These are phyloP conservation scores for Trilocha varians DNA, from an alignment of 2,888 invertebrate genomes.

Conservation along the genomic window DNA sequence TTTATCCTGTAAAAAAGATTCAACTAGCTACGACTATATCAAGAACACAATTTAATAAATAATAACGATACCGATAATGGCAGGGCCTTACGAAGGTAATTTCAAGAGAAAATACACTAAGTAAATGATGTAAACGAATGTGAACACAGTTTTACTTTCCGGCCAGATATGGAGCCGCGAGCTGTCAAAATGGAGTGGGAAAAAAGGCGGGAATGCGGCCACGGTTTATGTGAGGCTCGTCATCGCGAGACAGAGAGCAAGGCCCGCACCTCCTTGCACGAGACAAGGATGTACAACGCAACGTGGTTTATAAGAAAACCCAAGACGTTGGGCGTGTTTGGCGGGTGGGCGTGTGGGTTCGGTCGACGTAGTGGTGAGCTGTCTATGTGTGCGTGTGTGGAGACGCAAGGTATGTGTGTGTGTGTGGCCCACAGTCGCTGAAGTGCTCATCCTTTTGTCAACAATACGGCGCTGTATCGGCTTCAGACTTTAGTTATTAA, in stretches of 20 bases:
- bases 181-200: slow-evolving; percentile 74
- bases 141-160: slow-evolving; percentile 65
- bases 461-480: slow-evolving; percentile 64
- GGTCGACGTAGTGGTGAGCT: slow-evolving; percentile 44
- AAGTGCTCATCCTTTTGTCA: slow-evolving; percentile 64
- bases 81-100: neutral
- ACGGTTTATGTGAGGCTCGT: slow-evolving; percentile 73
- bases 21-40: too few species aligned
- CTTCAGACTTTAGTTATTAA: slow-evolving; percentile 66
- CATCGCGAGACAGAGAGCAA: slow-evolving; percentile 61
- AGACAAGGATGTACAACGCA: slow-evolving; percentile 60
- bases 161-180: slow-evolving; percentile 73
- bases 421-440: slow-evolving; percentile 35
- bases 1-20: too few species aligned
- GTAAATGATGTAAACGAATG: slow-evolving; percentile 18
- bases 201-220: slow-evolving; percentile 75
- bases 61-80: too few species aligned
- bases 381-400: slow-evolving; percentile 34
- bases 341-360: slow-evolving; percentile 70
- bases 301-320: slow-evolving; percentile 74
- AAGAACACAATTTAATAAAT: too few species aligned
- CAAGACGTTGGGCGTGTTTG: slow-evolving; percentile 74
- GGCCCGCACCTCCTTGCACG: slow-evolving; percentile 18
- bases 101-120: neutral
- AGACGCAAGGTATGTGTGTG: slow-evolving; percentile 20